Percentiles rank a stretch among this genome's conserved stretches.
Evolutionary conservation across 2,113 vertebrate genomes (phyloP).

Genomic region (Orthonyx spaldingii): DNA sequence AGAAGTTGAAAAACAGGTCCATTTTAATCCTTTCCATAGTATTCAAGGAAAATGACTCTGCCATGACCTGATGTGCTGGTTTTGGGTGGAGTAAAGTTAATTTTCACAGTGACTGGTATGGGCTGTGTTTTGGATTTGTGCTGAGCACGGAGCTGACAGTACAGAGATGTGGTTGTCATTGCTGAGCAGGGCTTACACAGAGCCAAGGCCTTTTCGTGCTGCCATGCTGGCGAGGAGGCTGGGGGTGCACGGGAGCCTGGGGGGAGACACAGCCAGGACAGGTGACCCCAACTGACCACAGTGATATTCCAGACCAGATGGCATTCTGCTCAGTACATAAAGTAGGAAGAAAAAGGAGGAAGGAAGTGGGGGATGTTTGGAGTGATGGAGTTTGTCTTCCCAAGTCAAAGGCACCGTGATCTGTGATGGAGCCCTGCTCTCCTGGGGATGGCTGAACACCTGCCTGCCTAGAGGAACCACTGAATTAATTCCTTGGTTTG

Average conservation of each 20-base stretch:
- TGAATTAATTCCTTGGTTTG: background rate
- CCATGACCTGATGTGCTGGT: background rate
- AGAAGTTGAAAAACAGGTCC: background rate
- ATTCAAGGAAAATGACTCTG: background rate
- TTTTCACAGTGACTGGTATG: background rate
- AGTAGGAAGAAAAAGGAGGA: background rate
- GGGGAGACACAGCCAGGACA: background rate
- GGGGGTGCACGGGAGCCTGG: background rate
- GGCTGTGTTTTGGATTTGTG: background rate
- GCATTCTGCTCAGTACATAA: background rate
- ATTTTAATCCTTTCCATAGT: background rate
- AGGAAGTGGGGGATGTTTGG: fast-evolving
- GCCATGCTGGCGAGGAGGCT: background rate
- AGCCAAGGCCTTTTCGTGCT: background rate
- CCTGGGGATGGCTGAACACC: background rate
- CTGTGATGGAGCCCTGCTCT: background rate
- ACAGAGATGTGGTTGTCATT: background rate
- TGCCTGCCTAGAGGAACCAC: background rate
- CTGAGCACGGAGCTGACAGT: background rate
- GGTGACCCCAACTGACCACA: background rate
- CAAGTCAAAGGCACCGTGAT: fast-evolving
- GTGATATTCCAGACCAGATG: background rate
- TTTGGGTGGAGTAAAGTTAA: background rate
- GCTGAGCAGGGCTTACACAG: background rate
- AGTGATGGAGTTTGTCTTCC: background rate